Evolutionary conservation across 2,797 vertebrate genomes (phyloP).

Genomic region (Poeciliopsis turneri): DNA sequence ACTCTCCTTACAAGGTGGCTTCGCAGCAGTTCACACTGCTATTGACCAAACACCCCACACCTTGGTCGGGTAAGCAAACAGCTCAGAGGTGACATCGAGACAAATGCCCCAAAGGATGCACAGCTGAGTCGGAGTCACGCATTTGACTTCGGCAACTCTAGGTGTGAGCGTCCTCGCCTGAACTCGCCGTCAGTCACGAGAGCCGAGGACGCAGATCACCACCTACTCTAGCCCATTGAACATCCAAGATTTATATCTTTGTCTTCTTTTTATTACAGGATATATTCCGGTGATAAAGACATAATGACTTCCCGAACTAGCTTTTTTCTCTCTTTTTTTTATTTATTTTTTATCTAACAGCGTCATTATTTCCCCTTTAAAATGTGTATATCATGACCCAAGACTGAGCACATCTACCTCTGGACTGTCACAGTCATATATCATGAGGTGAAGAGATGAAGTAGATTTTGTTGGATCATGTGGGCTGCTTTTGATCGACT

Average conservation of each 20-base stretch:
- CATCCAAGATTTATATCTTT: background rate
- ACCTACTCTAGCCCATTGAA: background rate
- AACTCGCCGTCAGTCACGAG: background rate
- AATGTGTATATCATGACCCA: background rate
- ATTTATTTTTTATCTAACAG: background rate
- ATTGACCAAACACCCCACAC: background rate
- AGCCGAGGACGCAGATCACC: background rate
- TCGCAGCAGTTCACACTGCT: background rate
- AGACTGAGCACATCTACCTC: background rate
- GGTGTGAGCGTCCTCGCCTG: background rate
- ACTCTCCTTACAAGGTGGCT: background rate
- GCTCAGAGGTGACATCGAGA: background rate
- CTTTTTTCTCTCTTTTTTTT: background rate
- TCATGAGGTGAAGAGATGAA: background rate
- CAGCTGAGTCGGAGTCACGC: background rate
- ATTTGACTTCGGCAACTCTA: background rate
- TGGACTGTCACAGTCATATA: background rate
- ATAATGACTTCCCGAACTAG: background rate
- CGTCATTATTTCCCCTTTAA: background rate
- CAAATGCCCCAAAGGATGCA: constrained; percentile 11
- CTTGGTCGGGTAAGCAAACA: background rate
- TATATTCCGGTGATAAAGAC: background rate
- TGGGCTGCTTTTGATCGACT: background rate
- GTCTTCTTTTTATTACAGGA: background rate
- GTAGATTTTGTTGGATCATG: background rate